Base-by-base conservation (phyloP, 2,888 invertebrate species). In the Athetis lepigone region DNA sequence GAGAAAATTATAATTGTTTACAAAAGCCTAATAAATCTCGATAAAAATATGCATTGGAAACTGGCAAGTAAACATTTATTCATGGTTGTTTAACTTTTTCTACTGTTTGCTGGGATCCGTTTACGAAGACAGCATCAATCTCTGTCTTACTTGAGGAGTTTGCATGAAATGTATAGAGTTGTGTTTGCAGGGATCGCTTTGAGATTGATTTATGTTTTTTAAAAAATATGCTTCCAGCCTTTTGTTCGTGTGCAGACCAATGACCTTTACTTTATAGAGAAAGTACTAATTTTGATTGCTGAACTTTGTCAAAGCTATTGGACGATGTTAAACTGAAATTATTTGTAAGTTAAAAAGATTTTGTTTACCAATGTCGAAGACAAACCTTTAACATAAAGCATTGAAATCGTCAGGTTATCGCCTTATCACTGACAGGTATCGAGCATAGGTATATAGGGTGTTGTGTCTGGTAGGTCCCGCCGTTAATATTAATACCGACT, bases 21-120 rank as follows among this genome's bases (percentile, higher is more conserved):
- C 43, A 40, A 51, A 47, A 63, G 61, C 68, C 65, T 49, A 77
- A 77, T 69, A 70, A 71, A 70, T 77, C 65, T 70, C 66, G 36
- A 81, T 77, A 80, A 84, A 84, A 86, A 83, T 86, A 86, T 87
- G 83, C 85, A 87, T 85, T 72, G 71, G 74, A 71, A 83, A 82
- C 64, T 77, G 74, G 39, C 69, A 71, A 77, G 79, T 78, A 83
- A 85, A 87, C 77, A 85, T 87, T 87, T 85, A 84, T 85, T 83
- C 85, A 82, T 85, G 80, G 80, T 59, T 84, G 83, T 83, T 77
- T 81, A 79, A 83, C 85, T 86, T 87, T 84, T 83, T 79, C 82
- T 82, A 79, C 80, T 77, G 75, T 75, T 70, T 62, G 70, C 62
- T 57, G 65, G 43, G 61, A 69, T 75, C 71, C 60, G 61, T 69